Evolutionary conservation across 1,140 invertebrate species (phyloP), one percentile per base, ranked within the genome.

Genomic region (Drosophila nikananu): DNA sequence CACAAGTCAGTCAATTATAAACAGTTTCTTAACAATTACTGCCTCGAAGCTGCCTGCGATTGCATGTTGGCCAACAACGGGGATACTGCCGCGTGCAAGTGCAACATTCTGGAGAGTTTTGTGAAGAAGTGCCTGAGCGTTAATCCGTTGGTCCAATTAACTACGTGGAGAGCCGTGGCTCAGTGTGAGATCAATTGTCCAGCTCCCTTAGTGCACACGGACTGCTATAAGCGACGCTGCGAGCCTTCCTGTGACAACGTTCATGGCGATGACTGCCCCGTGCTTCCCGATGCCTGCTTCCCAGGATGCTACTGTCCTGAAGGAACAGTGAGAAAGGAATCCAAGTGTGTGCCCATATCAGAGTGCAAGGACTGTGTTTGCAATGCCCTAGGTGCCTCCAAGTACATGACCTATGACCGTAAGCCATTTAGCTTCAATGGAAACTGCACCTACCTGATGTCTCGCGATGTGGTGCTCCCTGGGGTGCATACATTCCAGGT

Each of bases 241-340:
- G 97, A 97, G 86, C 95, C 95, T 4, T 95, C 95, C 1, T 98
- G 97, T 81, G 94, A 95, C 52, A 95, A 95, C 62, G 76, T 96
- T 37, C 93, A 94, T 41, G 93, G 94, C 37, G 92, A 94, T 9
- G 93, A 95, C 58, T 97, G 96, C 81, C 95, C 96, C 0, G 75
- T 93, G 25, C 93, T 95, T 44, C 93, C 95, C 1, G 95, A 95
- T 13, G 94, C 95, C 15, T 97, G 97, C 90, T 96, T 97, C 90
- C 94, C 96, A 2, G 97, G 97, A 39, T 98, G 97, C 92, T 97
- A 97, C 92, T 97, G 97, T 86, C 96, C 97, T 2, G 95, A 96
- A 48, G 97, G 97, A 49, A 94, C 94, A 23, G 95, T 97, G 0
- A 94, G 96, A 1, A 95, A 95, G 80, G 95, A 94, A 9, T 94